These are phyloP conservation scores for Crocuta crocuta DNA, from an alignment of 2,113 vertebrate genomes.

Conservation along the genomic window DNA sequence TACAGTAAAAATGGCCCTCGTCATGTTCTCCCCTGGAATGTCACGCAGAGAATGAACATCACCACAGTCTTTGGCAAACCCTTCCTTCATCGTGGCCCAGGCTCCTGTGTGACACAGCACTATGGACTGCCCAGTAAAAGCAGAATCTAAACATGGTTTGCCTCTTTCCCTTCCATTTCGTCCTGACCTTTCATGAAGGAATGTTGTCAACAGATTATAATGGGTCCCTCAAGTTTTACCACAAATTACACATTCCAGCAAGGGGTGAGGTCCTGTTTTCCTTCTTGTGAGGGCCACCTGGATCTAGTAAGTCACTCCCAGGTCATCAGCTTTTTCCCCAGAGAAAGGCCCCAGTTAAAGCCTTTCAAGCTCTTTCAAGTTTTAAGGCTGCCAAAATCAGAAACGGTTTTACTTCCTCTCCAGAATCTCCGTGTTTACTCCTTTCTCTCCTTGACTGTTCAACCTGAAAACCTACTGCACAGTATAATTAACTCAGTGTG, in stretches of 20 bases:
- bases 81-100: fast-evolving
- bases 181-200: constrained; percentile 68
- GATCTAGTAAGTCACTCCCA: constrained; percentile 69
- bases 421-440: background rate
- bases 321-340: constrained; percentile 64
- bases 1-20: background rate
- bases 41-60: background rate
- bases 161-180: background rate
- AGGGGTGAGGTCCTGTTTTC: constrained; percentile 68
- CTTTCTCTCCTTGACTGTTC: constrained; percentile 32
- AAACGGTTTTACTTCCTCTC: background rate
- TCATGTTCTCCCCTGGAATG: background rate
- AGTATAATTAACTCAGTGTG: constrained; percentile 70
- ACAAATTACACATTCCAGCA: constrained; percentile 70
- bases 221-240: constrained; percentile 47
- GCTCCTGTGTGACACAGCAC: background rate
- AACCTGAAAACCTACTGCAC: constrained; percentile 45
- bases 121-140: background rate
- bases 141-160: background rate
- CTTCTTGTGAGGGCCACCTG: constrained; percentile 72
- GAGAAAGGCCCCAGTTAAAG: constrained; percentile 10
- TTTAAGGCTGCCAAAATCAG: constrained; percentile 50
- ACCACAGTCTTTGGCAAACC: background rate
- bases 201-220: constrained; percentile 71
- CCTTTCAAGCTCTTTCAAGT: constrained; percentile 29